Base-by-base conservation (phyloP, 2,113 vertebrate species). In the Scalopus aquaticus region DNA sequence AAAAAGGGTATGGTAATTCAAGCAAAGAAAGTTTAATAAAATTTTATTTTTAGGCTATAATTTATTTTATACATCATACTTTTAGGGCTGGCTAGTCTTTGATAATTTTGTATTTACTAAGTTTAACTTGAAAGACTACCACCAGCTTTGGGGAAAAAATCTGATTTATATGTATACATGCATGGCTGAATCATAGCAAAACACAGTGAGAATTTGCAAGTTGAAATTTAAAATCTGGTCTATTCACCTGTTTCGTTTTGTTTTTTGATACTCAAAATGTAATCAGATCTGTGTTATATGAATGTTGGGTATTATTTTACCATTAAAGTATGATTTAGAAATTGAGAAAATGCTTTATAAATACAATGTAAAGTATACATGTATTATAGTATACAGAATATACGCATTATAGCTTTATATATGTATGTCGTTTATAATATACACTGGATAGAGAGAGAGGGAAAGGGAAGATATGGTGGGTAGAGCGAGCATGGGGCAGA, bases 41-140 rank as follows among this genome's bases (percentile, higher is more conserved):
- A 87, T 39, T 77, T 86, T 78, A 78, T 42, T 69, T 87, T 87
- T 60, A 80, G 22, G 56, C 22, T 3, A 73, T 58, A 9, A 51
- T 44, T 87, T 54, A 37, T 73, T 86, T 91, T 74, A 76, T 0
- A 9, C 3, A 69, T 24, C 42, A 69, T n/a, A 77, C 8, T 67
- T 90, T 37, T 64, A 70, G 26, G 19, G n/a, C 28, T 90, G 9
- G 39, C 76, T 94, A 95, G 81, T 92, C 51, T 64, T 90, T 87
- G 72, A 96, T 94, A 95, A 96, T 96, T 97, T 90, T 94, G 94
- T 94, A 95, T 82, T 83, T 46, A 11, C 93, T 46, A 96, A 96
- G 77, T 87, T 96, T 51, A 88, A 90, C 54, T 84, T 58, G 19
- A 24, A 19, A 83, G 62, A 20, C 44, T 17, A 44, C 56, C 30